These are phyloP conservation scores for Barypeithes pellucidus DNA, from an alignment of 2,888 invertebrate species.

Conservation along the genomic window DNA sequence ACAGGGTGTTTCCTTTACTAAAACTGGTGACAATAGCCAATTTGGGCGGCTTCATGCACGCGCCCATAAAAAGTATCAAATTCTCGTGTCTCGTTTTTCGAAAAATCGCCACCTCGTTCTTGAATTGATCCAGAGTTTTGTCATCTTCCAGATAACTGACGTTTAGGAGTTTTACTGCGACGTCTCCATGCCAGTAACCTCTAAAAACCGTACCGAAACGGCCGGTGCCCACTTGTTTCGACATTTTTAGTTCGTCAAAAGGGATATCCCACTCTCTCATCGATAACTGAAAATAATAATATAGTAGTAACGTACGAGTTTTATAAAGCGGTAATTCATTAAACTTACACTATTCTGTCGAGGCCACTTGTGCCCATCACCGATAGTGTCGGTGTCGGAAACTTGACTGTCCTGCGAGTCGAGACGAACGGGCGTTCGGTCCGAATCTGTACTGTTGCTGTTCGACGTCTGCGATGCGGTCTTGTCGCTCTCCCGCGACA, in stretches of 20 bases:
- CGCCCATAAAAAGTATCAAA: constrained; percentile 98
- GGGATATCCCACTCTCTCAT: constrained; percentile 99
- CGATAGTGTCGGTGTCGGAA: constrained; percentile 76
- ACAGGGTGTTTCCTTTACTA: constrained; percentile 96
- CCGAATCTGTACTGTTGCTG: constrained; percentile 87
- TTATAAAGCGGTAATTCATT: not conserved
- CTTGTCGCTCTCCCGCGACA: constrained; percentile 81
- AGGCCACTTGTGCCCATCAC: constrained; percentile 78
- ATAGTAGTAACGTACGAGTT: too few relatives aligned
- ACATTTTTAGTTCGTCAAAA: constrained; percentile 92
- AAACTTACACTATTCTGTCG: constrained; percentile 85
- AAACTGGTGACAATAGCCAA: constrained; percentile 97
- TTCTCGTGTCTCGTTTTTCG: constrained; percentile 99
- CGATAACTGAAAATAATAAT: constrained; percentile 77
- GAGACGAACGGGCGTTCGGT: constrained; percentile 84
- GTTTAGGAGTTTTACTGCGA: constrained; percentile 96
- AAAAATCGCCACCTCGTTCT: constrained; percentile 95
- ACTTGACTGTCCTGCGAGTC: constrained; percentile 89
- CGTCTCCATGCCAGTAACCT: constrained; percentile 98
- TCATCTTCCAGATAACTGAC: constrained; percentile 93
- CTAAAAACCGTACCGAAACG: constrained; percentile 95
- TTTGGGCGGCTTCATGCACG: constrained; percentile 97
- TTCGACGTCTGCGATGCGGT: constrained; percentile 80
- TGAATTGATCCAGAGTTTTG: constrained; percentile 94
- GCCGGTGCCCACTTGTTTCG: constrained; percentile 91